phyloP scores from a whole-genome alignment of 2,113 vertebrate genomes.

The Epinephelus moara region DNA sequence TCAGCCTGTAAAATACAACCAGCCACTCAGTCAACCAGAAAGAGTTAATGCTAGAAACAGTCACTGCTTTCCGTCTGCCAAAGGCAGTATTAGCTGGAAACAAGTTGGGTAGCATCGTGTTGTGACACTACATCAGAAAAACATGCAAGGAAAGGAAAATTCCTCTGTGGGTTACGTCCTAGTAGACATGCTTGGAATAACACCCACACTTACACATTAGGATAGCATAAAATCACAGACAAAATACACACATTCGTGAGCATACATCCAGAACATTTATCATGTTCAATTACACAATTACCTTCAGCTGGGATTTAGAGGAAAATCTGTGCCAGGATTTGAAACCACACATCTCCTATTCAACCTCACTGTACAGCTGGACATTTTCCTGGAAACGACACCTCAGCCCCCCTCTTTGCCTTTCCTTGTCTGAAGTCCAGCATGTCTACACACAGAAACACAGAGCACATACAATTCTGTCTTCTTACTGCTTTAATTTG shows the following conservation, averaged over 20 bases:
- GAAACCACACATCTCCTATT: conserved; percentile 38
- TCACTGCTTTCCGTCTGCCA: conserved; percentile 6
- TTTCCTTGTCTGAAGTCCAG: conserved; percentile 23
- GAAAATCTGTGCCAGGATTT: conserved; percentile 27
- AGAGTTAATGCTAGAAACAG: conserved; percentile 22
- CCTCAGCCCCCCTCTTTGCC: background rate
- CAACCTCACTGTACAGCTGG: conserved; percentile 38
- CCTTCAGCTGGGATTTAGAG: conserved; percentile 32
- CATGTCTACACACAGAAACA: conserved; percentile 21
- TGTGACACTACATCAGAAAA: conserved; percentile 22
- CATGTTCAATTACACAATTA: conserved; percentile 57
- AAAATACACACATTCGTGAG: conserved; percentile 5
- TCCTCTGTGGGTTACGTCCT: conserved; percentile 16
- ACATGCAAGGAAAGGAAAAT: conserved; percentile 10
- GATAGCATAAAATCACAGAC: background rate
- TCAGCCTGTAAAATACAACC: background rate
- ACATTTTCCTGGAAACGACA: conserved; percentile 52
- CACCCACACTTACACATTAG: background rate
- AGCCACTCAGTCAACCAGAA: background rate
- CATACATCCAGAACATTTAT: conserved; percentile 58
- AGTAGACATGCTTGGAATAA: conserved; percentile 9
- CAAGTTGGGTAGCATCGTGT: conserved; percentile 17
- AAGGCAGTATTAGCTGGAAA: conserved; percentile 21
- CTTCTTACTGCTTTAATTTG: conserved; percentile 21
- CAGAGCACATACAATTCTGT: background rate